These are phyloP conservation scores for Scatophagus argus DNA, from an alignment of 2,113 vertebrate genomes.

Conservation along the genomic window DNA sequence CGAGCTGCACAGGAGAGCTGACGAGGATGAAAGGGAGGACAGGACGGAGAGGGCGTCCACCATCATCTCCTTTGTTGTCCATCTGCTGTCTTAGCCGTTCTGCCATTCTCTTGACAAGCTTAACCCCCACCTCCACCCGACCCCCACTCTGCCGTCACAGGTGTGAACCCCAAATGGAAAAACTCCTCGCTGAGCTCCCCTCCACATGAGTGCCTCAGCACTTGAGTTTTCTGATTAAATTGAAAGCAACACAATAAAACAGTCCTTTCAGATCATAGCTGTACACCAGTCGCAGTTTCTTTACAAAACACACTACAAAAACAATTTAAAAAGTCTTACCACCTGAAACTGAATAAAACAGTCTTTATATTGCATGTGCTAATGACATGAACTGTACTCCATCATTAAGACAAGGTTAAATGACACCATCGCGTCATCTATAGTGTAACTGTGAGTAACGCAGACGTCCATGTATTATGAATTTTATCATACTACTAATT, in stretches of 20 bases:
- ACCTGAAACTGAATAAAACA: neutral
- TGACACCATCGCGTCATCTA: neutral
- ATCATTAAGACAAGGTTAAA: neutral
- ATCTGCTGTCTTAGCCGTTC: slow-evolving; percentile 74
- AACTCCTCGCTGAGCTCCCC: slow-evolving; percentile 15
- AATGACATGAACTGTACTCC: neutral
- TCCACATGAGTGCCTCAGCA: slow-evolving; percentile 5
- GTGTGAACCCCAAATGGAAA: slow-evolving; percentile 57
- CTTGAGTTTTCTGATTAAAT: slow-evolving; percentile 32
- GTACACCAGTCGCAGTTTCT: neutral
- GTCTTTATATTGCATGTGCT: neutral
- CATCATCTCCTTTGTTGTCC: slow-evolving; percentile 74
- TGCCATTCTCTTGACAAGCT: slow-evolving; percentile 57
- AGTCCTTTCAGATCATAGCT: slow-evolving; percentile 1
- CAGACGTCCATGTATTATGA: neutral
- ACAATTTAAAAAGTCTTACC: slow-evolving; percentile 2
- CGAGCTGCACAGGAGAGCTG: slow-evolving; percentile 54
- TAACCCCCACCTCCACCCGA: slow-evolving; percentile 8
- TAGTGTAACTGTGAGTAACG: neutral
- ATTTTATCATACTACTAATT: neutral
- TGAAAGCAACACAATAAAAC: slow-evolving; percentile 27
- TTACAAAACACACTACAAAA: neutral
- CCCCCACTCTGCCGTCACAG: slow-evolving; percentile 53
- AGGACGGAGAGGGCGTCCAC: slow-evolving; percentile 65
- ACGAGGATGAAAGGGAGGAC: slow-evolving; percentile 70